Evolutionary conservation across 2,797 vertebrate genomes (phyloP), one percentile per base, ranked within the genome.

Genomic region (Sarcophilus harrisii): DNA sequence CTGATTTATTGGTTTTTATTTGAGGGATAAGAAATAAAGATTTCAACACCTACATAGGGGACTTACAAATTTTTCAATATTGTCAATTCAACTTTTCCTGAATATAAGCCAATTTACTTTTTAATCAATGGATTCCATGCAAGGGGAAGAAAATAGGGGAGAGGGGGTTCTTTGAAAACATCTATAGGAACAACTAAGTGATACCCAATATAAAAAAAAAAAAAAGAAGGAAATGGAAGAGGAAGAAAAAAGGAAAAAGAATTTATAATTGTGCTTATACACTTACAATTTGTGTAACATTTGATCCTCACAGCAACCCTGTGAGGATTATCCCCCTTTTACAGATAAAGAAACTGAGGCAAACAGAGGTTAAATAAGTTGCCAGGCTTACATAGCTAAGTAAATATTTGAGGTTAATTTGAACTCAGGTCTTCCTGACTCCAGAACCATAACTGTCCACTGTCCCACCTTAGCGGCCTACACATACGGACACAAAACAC

Each of bases 1-100:
- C 96, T 98, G 96, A 98, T 98, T 98, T 98, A 98, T 97, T 93
- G 91, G 96, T 97, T 98, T 99, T 98, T 98, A 98, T 98, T 98
- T 98, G 96, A 94, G 8, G 96, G 95, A 98, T 94, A 95, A 95
- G 92, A 97, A 98, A 98, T 93, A 57, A 98, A 96, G 97, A 98
- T 97, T 98, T 98, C 95, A 97, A 96, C 90, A 92, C 97, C 97
- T 95, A 97, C 96, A 81, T 16, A 96, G 58, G 92, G 90, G 90
- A 98, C 94, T 98, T 98, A 97, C 97, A 95, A 97, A 95, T 98
- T 98, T 98, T 98, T 98, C 96, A 97, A 91, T 97, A 97, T 57
- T 97, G 98, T 96, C 96, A 96, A 97, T 62, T 81, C 91, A 97
- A 95, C 91, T 95, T 81, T 94, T 98, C 94, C 96, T 90, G 58